These are phyloP conservation scores for Cephus sareptanus DNA, from an alignment of 2,888 invertebrate species.

Conservation along the genomic window DNA sequence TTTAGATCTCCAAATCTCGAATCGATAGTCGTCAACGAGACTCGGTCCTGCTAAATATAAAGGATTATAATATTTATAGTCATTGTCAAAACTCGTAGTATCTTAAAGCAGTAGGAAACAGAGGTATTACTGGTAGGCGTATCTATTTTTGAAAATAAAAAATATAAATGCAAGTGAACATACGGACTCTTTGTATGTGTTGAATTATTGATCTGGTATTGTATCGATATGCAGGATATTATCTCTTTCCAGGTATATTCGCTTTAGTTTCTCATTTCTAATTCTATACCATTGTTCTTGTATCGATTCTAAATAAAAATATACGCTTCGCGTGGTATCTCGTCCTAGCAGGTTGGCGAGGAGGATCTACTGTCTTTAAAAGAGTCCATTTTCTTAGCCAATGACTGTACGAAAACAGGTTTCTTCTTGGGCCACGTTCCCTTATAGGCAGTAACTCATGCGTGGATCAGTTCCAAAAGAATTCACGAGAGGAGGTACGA, in stretches of 20 bases:
- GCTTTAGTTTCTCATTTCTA: not conserved
- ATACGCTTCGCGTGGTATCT: not conserved
- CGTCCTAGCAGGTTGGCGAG: not conserved
- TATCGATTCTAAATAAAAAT: not conserved
- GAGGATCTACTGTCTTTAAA: not conserved
- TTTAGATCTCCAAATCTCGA: not conserved
- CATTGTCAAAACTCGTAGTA: not conserved
- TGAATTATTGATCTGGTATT: not conserved
- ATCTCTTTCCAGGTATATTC: not conserved
- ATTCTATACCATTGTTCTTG: not conserved
- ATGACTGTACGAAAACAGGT: slow-evolving; percentile 5
- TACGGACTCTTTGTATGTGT: not conserved
- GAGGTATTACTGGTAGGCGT: not conserved
- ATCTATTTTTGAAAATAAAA: not conserved
- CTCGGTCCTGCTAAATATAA: not conserved
- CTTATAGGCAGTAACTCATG: not conserved
- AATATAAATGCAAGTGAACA: not conserved
- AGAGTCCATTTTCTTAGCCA: not conserved
- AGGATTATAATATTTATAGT: not conserved
- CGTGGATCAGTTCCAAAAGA: not conserved
- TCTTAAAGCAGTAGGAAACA: not conserved
- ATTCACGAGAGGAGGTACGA: not conserved
- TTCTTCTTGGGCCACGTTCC: not conserved
- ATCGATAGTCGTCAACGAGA: not conserved
- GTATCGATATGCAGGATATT: not conserved